Evolutionary conservation across 2,797 vertebrate genomes (phyloP).

Genomic region (Enteromius mattozi): DNA sequence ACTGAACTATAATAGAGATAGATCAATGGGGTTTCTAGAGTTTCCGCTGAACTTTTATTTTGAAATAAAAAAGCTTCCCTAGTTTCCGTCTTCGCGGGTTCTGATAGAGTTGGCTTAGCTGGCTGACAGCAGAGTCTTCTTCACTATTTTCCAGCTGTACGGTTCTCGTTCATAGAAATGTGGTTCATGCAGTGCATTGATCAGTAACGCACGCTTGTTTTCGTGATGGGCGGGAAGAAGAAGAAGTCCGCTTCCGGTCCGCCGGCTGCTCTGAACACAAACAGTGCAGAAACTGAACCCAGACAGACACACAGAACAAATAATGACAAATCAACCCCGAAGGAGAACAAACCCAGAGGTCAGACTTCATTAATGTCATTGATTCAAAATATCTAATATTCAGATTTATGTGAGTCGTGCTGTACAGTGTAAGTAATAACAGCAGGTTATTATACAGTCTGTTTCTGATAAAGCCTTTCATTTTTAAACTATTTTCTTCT

Average conservation of each 20-base stretch:
- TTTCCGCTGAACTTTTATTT: slow-evolving; percentile 46
- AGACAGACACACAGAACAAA: slow-evolving; percentile 61
- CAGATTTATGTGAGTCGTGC: neutral
- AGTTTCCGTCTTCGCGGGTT: neutral
- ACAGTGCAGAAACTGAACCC: slow-evolving; percentile 61
- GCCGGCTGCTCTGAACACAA: slow-evolving; percentile 58
- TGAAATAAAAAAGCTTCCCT: neutral
- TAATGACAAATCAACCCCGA: slow-evolving; percentile 65
- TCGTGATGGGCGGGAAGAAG: slow-evolving; percentile 81
- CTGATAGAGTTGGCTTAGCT: neutral
- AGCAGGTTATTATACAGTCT: neutral
- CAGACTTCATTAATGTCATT: neutral
- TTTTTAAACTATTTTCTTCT: neutral
- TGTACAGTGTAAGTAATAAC: neutral
- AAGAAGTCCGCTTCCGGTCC: slow-evolving; percentile 72
- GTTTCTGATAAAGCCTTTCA: neutral
- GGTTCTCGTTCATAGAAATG: neutral
- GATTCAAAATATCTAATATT: neutral
- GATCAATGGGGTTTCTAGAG: too few relatives aligned
- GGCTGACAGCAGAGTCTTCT: neutral
- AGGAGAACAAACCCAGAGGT: slow-evolving; percentile 81
- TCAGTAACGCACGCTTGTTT: neutral
- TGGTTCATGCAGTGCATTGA: too few relatives aligned
- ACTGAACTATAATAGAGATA: too few relatives aligned
- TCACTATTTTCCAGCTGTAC: neutral